Conservation (phyloP, 1,140 invertebrate genomes). For the Drosophila ficusphila region DNA sequence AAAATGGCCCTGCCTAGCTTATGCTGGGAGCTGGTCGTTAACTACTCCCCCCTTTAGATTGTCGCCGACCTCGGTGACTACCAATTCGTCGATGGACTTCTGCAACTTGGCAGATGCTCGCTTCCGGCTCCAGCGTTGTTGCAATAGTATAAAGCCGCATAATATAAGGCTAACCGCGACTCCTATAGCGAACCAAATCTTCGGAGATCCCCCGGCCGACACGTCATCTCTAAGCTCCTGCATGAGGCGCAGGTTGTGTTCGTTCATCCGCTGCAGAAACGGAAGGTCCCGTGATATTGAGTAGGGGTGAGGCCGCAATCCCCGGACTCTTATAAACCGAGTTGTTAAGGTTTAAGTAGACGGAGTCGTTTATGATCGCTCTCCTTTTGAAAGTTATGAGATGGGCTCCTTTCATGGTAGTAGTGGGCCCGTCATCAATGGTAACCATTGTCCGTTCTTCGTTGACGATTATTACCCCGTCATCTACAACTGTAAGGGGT, state of each 20-base stretch:
- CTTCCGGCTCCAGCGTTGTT: not conserved
- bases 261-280: conserved; percentile 6
- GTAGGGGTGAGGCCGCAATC: not conserved
- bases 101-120: not conserved
- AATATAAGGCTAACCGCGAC: not conserved
- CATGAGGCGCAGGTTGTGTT: conserved; percentile 6
- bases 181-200: too few species aligned
- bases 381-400: not conserved
- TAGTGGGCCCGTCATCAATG: not conserved
- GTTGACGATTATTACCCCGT: conserved; percentile 3
- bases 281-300: not conserved
- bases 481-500: not conserved
- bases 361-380: conserved; percentile 7
- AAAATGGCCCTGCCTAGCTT: too few species aligned
- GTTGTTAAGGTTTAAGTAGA: not conserved
- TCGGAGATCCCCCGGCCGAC: too few species aligned
- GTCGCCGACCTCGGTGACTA: not conserved
- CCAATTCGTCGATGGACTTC: conserved; percentile 1
- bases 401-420: not conserved
- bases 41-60: conserved; percentile 3
- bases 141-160: not conserved
- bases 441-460: not conserved
- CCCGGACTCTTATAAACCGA: not conserved
- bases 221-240: conserved; percentile 4
- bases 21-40: too few species aligned